These are phyloP conservation scores for Thalassarche chlororhynchos DNA, from an alignment of 2,113 vertebrate genomes.

Conservation along the genomic window DNA sequence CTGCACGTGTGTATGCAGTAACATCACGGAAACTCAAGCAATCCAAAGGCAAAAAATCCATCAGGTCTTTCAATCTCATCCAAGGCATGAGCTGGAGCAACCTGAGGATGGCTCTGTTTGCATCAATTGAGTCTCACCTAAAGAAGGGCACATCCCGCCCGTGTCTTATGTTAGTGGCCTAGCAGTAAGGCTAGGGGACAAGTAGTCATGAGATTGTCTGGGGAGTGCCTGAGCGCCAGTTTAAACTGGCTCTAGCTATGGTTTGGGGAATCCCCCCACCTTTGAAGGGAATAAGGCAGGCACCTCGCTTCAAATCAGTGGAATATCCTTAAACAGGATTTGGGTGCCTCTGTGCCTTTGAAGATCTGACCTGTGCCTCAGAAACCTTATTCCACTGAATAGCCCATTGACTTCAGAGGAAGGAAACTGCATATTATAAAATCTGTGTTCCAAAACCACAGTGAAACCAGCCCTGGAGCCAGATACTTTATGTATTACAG, in stretches of 20 bases:
- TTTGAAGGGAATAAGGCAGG: neutral
- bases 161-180: neutral
- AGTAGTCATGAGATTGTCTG: neutral
- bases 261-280: neutral
- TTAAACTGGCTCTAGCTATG: neutral
- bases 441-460: conserved; percentile 37
- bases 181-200: neutral
- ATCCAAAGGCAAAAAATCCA: neutral
- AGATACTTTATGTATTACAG: conserved; percentile 43
- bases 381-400: conserved; percentile 34
- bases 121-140: neutral
- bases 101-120: neutral
- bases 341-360: neutral
- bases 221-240: neutral
- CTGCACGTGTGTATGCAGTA: neutral
- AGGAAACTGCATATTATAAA: conserved; percentile 57
- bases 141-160: neutral
- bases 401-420: conserved; percentile 48
- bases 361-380: conserved; percentile 31
- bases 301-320: neutral
- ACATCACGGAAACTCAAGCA: neutral
- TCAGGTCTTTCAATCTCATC: neutral
- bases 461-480: conserved; percentile 43
- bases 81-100: neutral
- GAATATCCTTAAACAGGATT: conserved; percentile 4